These are phyloP conservation scores for Druon quercuslanigerum DNA, from an alignment of 1,140 invertebrate genomes.

Conservation along the genomic window DNA sequence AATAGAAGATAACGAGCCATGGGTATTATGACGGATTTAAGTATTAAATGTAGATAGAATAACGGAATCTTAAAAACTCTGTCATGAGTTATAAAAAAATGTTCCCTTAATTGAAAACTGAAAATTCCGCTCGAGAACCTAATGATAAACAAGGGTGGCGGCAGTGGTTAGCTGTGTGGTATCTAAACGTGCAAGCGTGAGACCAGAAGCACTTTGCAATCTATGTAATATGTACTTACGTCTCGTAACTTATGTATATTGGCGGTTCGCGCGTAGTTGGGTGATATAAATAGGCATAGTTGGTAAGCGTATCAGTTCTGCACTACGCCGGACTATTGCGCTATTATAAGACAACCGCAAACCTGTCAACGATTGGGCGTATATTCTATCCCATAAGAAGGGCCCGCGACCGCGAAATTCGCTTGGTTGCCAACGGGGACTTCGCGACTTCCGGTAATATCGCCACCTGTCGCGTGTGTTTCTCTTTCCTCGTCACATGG, in stretches of 20 bases:
- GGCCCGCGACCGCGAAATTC: slow-evolving; percentile 56
- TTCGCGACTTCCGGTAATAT: slow-evolving; percentile 53
- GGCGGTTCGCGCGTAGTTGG: slow-evolving; percentile 19
- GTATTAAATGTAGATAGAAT: no score
- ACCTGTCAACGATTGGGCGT: slow-evolving; percentile 67
- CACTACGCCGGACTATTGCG: slow-evolving; percentile 54
- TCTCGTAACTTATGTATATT: slow-evolving; percentile 27
- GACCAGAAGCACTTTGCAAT: slow-evolving; percentile 16
- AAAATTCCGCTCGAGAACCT: not conserved
- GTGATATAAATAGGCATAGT: slow-evolving; percentile 55
- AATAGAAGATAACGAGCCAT: no score
- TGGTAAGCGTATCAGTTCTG: slow-evolving; percentile 42
- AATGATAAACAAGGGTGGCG: slow-evolving; percentile 12
- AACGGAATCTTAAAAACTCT: no score
- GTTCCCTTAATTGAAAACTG: no score
- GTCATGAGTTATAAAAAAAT: no score
- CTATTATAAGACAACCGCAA: slow-evolving; percentile 74
- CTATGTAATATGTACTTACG: slow-evolving; percentile 26
- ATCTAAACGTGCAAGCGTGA: slow-evolving; percentile 6
- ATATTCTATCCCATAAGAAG: slow-evolving; percentile 45
- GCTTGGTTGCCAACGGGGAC: slow-evolving; percentile 43
- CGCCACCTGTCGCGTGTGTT: slow-evolving; percentile 49
- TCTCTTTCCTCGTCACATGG: slow-evolving; percentile 30
- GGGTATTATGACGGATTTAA: no score
- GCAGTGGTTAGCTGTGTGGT: not conserved